Percentiles rank a stretch among this genome's conserved stretches.
Evolutionary conservation across 2,797 vertebrate genomes (phyloP).

Genomic region (Propithecus perrieri): DNA sequence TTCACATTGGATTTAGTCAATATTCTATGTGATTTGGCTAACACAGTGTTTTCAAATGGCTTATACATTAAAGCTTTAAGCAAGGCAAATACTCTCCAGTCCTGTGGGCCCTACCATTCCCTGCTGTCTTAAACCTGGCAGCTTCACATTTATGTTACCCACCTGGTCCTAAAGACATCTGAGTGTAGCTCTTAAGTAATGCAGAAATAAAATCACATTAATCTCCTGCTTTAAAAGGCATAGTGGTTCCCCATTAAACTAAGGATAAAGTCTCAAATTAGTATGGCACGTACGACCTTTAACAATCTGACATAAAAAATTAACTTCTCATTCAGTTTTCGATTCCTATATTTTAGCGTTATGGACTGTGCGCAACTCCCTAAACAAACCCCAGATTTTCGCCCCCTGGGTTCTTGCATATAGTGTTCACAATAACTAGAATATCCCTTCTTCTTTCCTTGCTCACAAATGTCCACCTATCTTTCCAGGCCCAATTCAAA

Average conservation of each 20-base stretch:
- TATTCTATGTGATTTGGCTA: too few relatives aligned
- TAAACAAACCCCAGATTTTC: neutral
- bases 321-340: neutral
- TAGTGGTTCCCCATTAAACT: neutral
- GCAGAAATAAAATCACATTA: slow-evolving; percentile 18
- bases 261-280: neutral
- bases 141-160: neutral
- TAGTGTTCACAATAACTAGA: neutral
- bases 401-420: neutral
- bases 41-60: neutral
- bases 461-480: neutral
- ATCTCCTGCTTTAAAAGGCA: neutral
- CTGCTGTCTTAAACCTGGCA: neutral
- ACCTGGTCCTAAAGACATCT: neutral
- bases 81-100: neutral
- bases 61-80: neutral
- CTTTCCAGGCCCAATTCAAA: neutral
- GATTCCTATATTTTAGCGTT: neutral
- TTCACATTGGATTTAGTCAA: neutral
- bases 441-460: neutral
- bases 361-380: neutral
- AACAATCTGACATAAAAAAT: neutral
- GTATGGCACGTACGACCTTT: neutral
- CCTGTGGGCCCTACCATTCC: neutral
- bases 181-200: slow-evolving; percentile 5